A percentile compares a stretch with the other conserved stretches of the same genome.
phyloP scores from a whole-genome alignment of 64 coral and sea anemone genomes.

The Montipora foliosa region DNA sequence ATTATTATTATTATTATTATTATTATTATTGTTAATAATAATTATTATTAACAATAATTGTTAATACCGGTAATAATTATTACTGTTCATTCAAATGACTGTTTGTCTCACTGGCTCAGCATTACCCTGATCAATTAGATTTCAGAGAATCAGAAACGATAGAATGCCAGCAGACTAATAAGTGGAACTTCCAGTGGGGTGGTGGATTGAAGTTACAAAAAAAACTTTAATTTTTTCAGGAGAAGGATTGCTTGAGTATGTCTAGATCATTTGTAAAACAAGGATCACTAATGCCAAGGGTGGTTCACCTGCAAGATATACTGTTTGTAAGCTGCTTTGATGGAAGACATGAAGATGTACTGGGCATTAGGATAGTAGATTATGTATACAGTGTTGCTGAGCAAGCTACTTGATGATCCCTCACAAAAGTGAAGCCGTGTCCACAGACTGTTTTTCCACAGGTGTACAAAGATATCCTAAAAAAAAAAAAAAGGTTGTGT shows the following conservation, averaged over 20 bases:
- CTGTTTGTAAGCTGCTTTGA: conserved; percentile 75
- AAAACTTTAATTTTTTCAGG: not conserved
- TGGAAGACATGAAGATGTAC: conserved; percentile 69
- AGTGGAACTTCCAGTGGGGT: no score
- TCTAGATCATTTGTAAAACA: no score
- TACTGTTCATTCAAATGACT: no score
- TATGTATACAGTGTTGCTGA: conserved; percentile 63
- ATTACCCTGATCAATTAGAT: no score
- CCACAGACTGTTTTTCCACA: conserved; percentile 77
- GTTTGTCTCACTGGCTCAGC: no score
- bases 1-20: no score
- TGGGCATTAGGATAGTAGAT: conserved; percentile 77
- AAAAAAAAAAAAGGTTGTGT: not conserved
- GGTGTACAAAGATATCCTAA: conserved; percentile 81
- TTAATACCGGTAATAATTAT: no score
- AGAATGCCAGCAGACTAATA: no score
- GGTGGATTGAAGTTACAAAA: not conserved
- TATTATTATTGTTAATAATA: no score
- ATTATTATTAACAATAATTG: no score
- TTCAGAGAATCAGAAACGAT: no score
- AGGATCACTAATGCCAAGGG: not conserved
- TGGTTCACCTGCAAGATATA: conserved; percentile 78
- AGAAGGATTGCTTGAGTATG: not conserved
- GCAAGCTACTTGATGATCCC: conserved; percentile 10
- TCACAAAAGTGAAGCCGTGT: conserved; percentile 52